These are phyloP conservation scores for Lydus trimaculatus DNA, from an alignment of 2,888 invertebrate species.

Conservation along the genomic window DNA sequence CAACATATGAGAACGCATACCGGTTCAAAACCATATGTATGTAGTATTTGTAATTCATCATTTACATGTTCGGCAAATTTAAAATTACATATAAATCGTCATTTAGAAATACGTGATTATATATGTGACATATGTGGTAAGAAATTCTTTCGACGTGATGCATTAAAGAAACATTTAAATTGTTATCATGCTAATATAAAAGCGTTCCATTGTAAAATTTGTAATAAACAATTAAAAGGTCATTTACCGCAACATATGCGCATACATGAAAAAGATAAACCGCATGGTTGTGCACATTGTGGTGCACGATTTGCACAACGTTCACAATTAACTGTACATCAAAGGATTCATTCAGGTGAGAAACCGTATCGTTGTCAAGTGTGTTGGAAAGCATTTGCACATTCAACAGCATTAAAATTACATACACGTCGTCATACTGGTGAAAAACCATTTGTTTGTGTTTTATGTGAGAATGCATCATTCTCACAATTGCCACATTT, in stretches of 20 bases:
- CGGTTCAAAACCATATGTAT: conserved; percentile 74
- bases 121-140: conserved; percentile 83
- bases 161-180: conserved; percentile 77
- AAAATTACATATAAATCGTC: conserved; percentile 71
- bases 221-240: conserved; percentile 81
- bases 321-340: conserved; percentile 84
- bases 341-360: conserved; percentile 84
- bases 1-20: conserved; percentile 80
- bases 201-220: conserved; percentile 80
- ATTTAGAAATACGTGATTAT: conserved; percentile 77
- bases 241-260: conserved; percentile 85
- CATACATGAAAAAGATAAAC: conserved; percentile 78
- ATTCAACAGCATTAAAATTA: conserved; percentile 84
- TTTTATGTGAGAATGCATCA: conserved; percentile 72
- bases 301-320: conserved; percentile 83
- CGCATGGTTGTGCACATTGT: conserved; percentile 80
- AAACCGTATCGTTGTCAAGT: conserved; percentile 84
- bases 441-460: conserved; percentile 81
- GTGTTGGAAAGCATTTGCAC: conserved; percentile 80
- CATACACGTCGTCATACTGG: conserved; percentile 86
- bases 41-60: conserved; percentile 73
- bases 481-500: conserved; percentile 87
- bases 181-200: conserved; percentile 77
- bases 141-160: conserved; percentile 76
- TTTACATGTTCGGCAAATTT: conserved; percentile 74